These are phyloP conservation scores for Folsomia manolachei DNA, from an alignment of 2,888 invertebrate genomes.

Conservation along the genomic window DNA sequence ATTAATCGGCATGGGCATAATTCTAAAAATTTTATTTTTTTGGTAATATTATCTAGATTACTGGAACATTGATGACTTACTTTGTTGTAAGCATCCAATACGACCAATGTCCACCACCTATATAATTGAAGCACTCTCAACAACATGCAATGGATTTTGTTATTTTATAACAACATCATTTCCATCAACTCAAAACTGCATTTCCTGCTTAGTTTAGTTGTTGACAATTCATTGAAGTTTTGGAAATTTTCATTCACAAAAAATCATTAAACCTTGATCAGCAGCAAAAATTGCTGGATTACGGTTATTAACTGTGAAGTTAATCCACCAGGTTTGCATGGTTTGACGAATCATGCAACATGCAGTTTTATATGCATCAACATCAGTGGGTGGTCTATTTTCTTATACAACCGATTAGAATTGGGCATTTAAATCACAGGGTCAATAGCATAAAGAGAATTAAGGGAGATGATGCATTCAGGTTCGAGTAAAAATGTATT, in stretches of 20 bases:
- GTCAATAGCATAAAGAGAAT: neutral
- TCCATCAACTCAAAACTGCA: neutral
- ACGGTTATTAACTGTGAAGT: too few relatives aligned
- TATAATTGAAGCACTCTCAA: neutral
- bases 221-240: too few relatives aligned
- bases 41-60: neutral
- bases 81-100: neutral
- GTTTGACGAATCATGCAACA: neutral
- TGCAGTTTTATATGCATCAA: too few relatives aligned
- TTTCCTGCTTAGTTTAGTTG: neutral
- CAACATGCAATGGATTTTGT: neutral
- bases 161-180: neutral
- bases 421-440: neutral
- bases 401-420: neutral
- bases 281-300: too few relatives aligned
- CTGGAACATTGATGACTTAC: neutral
- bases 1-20: too few relatives aligned
- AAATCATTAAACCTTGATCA: too few relatives aligned
- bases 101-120: too few relatives aligned
- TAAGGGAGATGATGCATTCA: too few relatives aligned
- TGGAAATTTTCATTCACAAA: too few relatives aligned
- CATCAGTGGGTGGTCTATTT: neutral
- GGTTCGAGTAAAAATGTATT: too few relatives aligned
- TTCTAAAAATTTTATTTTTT: neutral
- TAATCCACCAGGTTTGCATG: too few relatives aligned